These are phyloP conservation scores for Philereme transversata DNA, from an alignment of 2,888 invertebrate genomes.

Conservation along the genomic window DNA sequence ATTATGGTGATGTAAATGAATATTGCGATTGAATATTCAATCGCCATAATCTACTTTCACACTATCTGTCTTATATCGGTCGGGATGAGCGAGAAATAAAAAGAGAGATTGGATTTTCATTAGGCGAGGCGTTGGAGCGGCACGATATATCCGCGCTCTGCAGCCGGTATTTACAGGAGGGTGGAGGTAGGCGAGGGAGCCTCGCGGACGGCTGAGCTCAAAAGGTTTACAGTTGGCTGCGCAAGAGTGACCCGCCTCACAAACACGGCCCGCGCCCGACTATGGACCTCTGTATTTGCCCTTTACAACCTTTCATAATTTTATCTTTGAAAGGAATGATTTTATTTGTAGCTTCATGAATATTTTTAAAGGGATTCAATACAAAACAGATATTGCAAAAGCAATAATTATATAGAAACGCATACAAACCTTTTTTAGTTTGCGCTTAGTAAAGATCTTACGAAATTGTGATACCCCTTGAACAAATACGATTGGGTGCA, in stretches of 20 bases:
- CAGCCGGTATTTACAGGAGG: constrained; percentile 57
- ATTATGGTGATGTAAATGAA: not conserved
- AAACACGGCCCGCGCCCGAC: constrained; percentile 68
- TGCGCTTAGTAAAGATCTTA: too few relatives aligned
- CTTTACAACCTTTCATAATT: constrained; percentile 54
- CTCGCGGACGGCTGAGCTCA: constrained; percentile 75
- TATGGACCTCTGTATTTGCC: constrained; percentile 63
- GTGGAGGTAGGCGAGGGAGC: constrained; percentile 41
- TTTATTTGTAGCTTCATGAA: constrained; percentile 38
- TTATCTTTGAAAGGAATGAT: constrained; percentile 47
- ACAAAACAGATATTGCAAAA: not conserved
- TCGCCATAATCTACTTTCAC: too few relatives aligned
- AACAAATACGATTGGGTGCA: too few relatives aligned
- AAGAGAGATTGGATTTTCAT: constrained; percentile 80
- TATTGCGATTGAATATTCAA: constrained; percentile 53
- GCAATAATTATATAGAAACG: constrained; percentile 9
- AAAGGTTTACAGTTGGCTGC: constrained; percentile 83
- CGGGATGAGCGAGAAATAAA: constrained; percentile 52
- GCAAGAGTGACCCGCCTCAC: constrained; percentile 82
- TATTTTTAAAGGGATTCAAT: constrained; percentile 19
- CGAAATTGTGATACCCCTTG: too few relatives aligned
- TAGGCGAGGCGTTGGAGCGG: constrained; percentile 80
- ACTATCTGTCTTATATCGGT: constrained; percentile 45
- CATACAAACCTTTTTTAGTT: not conserved
- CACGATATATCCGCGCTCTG: constrained; percentile 70